Base-by-base conservation (phyloP, 2,113 vertebrate genomes). In the Misgurnus anguillicaudatus region DNA sequence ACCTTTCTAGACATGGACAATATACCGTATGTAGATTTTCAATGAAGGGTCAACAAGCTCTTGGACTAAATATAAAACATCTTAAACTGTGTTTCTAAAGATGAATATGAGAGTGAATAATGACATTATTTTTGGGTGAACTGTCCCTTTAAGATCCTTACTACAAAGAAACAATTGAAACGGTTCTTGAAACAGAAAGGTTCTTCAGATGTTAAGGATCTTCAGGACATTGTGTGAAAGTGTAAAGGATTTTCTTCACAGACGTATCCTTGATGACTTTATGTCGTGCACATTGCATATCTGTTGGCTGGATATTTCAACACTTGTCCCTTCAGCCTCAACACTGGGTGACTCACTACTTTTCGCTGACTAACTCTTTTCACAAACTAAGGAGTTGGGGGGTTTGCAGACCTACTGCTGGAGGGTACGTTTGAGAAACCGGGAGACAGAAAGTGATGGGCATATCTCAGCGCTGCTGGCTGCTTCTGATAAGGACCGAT, bases 401-500 rank as follows among this genome's bases (percentile, higher is more conserved):
- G 71, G 21, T 51, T 31, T 63, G 77, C 77, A 78, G 65, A 16
- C 45, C 45, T 31, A 39, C 17, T 48, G 65, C 39, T 71, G 42
- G 21, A 75, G 65, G 72, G 39, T 38, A 58, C 60, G 45, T 73
- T 13, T 45, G 5, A 48, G 48, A 75, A 53, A 61, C 19, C 69
- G 31, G 31, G 48, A 72, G 75, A 71, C 13, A 41, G 17, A 65
- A 21, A 57, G 69, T 64, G 80, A 75, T 61, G 51, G 78, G 74
- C 75, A 65, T 64, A 75, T 84, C 77, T 77, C 64, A 16, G 39
- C 9, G 62, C 79, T 78, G 83, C 85, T 74, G 83, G 55, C 64
- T 71, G 77, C 51, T 75, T 82, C 87, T 84, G 87, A 88, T 87
- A 82, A 85, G 81, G 75, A 21, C 66, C 38, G 85, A 86, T 86